Evolutionary conservation across 2,888 invertebrate species (phyloP).

Genomic region (Phoronis australis): DNA sequence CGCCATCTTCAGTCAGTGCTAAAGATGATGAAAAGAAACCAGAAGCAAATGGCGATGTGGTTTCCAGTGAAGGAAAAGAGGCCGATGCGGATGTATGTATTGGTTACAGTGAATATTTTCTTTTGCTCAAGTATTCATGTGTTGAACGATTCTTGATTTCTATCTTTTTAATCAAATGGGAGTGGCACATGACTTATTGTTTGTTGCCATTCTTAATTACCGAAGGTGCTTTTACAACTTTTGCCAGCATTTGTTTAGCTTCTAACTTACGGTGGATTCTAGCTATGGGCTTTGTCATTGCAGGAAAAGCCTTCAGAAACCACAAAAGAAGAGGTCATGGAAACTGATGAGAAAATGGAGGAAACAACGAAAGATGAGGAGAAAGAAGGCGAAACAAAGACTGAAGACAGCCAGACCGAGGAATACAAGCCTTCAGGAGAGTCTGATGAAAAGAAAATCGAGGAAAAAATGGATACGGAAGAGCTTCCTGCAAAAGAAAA

Average conservation of each 20-base stretch:
- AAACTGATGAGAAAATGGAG: conserved; percentile 7
- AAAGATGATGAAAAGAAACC: conserved; percentile 40
- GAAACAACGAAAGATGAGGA: conserved; percentile 40
- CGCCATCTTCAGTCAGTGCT: conserved; percentile 51
- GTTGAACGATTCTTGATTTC: background rate
- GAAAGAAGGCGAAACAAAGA: conserved; percentile 12
- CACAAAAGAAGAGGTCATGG: conserved; percentile 14
- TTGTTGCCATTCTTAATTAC: too few relatives aligned
- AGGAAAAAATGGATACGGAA: conserved; percentile 10
- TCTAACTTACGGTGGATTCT: too few relatives aligned
- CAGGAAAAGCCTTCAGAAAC: conserved; percentile 14
- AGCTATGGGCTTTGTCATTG: too few relatives aligned
- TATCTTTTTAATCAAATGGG: conserved; percentile 13
- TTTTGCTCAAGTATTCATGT: background rate
- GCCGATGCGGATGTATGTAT: conserved; percentile 1
- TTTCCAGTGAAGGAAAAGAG: conserved; percentile 6
- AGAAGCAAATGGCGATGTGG: conserved; percentile 20
- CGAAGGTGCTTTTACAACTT: too few relatives aligned
- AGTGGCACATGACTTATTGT: too few relatives aligned
- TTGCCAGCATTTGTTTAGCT: too few relatives aligned
- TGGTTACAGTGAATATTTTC: background rate
- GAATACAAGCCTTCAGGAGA: background rate
- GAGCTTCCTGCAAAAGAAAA: conserved; percentile 16
- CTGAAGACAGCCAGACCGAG: background rate
- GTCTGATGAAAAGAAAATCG: conserved; percentile 2